Evolutionary conservation across 2,888 invertebrate species (phyloP).

Genomic region (Abrostola tripartita): DNA sequence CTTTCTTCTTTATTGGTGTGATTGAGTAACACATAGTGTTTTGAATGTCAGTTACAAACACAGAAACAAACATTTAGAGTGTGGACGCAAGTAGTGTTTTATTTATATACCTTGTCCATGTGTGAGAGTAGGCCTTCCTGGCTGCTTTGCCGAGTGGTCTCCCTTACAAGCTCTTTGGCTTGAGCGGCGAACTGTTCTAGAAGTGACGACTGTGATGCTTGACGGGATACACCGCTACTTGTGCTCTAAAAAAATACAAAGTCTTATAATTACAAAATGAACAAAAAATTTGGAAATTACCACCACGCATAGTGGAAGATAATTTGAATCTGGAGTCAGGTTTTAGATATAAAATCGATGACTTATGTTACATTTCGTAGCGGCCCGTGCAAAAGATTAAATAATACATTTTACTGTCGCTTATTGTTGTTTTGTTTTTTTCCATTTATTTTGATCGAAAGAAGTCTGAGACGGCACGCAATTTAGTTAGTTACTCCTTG

Average conservation of each 20-base stretch:
- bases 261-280: too few relatives aligned
- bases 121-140: slow-evolving; percentile 96
- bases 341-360: too few relatives aligned
- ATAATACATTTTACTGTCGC: too few relatives aligned
- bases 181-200: slow-evolving; percentile 96
- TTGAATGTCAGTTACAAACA: slow-evolving; percentile 46
- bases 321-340: too few relatives aligned
- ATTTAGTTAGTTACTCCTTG: background rate
- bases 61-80: slow-evolving; percentile 28
- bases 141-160: slow-evolving; percentile 96
- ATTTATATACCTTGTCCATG: slow-evolving; percentile 93
- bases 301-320: too few relatives aligned
- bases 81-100: background rate
- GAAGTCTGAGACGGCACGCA: background rate
- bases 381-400: too few relatives aligned
- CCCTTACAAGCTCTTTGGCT: slow-evolving; percentile 95
- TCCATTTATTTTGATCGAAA: background rate
- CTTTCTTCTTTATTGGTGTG: slow-evolving; percentile 86
- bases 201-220: slow-evolving; percentile 94
- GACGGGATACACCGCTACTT: slow-evolving; percentile 88
- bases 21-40: slow-evolving; percentile 55
- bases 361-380: too few relatives aligned
- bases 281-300: background rate
- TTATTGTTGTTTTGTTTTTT: background rate
- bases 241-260: slow-evolving; percentile 66